phyloP scores from a whole-genome alignment of 2,113 vertebrate species.

The Noctilio leporinus region DNA sequence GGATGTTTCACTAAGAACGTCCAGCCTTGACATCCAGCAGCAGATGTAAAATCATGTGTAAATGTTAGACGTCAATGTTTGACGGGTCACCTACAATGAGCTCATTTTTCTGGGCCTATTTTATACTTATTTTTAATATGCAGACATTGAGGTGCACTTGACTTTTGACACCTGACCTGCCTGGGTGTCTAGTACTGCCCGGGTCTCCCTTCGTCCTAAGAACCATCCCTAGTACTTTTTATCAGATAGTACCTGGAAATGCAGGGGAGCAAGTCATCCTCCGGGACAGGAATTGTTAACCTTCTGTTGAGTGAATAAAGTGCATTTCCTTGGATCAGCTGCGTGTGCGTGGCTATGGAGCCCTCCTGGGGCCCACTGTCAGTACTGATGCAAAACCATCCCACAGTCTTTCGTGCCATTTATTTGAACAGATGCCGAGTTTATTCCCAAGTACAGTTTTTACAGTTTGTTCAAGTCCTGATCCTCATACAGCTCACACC shows the following conservation, averaged over 20 bases:
- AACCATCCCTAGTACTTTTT: not conserved
- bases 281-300: not conserved
- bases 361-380: not conserved
- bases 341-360: too few relatives aligned
- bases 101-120: not conserved
- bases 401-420: not conserved
- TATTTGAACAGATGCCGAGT: conserved; percentile 24
- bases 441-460: not conserved
- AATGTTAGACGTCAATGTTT: not conserved
- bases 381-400: accelerated
- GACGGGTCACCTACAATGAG: not conserved
- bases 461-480: not conserved
- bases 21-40: not conserved
- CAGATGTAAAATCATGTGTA: not conserved
- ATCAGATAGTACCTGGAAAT: not conserved
- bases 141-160: not conserved
- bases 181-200: not conserved
- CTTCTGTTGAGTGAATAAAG: not conserved
- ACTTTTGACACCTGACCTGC: not conserved
- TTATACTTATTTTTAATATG: not conserved
- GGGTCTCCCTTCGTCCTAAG: not conserved
- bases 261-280: not conserved
- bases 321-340: accelerated
- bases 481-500: not conserved
- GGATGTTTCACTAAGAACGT: not conserved